Percentiles rank a stretch among this genome's conserved stretches.
Evolutionary conservation across 2,888 invertebrate genomes (phyloP).

Genomic region (Byasa hedistus): DNA sequence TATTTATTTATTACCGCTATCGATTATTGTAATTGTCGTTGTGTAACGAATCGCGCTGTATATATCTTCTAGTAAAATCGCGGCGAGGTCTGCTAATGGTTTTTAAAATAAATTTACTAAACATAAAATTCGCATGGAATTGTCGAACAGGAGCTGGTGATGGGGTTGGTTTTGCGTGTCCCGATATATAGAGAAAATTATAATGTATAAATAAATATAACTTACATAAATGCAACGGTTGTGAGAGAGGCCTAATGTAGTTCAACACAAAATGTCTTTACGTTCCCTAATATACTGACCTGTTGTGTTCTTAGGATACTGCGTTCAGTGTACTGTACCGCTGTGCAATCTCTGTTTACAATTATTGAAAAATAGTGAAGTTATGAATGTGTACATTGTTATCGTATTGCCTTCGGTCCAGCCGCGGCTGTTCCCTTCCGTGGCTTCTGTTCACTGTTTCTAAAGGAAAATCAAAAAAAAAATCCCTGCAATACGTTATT

Average conservation of each 20-base stretch:
- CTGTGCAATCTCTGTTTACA: slow-evolving; percentile 52
- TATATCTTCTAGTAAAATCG: slow-evolving; percentile 50
- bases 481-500: slow-evolving; percentile 2
- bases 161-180: slow-evolving; percentile 24
- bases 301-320: slow-evolving; percentile 74
- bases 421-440: slow-evolving; percentile 41
- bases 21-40: slow-evolving; percentile 35
- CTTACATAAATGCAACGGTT: slow-evolving; percentile 59
- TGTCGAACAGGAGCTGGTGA: slow-evolving; percentile 12
- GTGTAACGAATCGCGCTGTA: slow-evolving; percentile 38
- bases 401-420: slow-evolving; percentile 49
- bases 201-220: slow-evolving; percentile 28
- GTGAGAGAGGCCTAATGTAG: slow-evolving; percentile 77
- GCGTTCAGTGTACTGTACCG: slow-evolving; percentile 48
- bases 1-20: slow-evolving; percentile 28
- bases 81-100: slow-evolving; percentile 36
- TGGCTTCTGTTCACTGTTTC: slow-evolving; percentile 32
- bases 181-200: slow-evolving; percentile 28
- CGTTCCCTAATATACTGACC: slow-evolving; percentile 63
- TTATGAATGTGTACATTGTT: slow-evolving; percentile 60
- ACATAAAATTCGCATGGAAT: slow-evolving; percentile 26
- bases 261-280: slow-evolving; percentile 54
- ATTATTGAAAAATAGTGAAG: slow-evolving; percentile 42
- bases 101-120: slow-evolving; percentile 34
- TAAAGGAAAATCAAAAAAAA: not conserved